Evolutionary conservation across 2,888 invertebrate species (phyloP).

Genomic region (Eilema griseolum): DNA sequence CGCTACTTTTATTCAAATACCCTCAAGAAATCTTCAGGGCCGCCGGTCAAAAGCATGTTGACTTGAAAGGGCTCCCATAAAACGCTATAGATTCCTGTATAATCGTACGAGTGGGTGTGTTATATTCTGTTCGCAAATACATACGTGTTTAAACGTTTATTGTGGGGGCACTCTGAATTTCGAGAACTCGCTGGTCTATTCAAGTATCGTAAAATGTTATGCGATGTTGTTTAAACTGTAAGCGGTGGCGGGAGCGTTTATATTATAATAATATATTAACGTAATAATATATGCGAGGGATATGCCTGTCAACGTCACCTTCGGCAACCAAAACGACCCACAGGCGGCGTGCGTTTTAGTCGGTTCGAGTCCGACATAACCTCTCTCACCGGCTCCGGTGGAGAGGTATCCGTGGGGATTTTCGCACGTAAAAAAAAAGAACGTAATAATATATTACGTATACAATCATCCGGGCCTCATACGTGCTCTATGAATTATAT

Average conservation of each 20-base stretch:
- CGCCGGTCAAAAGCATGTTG: slow-evolving; percentile 21
- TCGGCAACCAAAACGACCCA: no score
- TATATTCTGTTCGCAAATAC: slow-evolving; percentile 22
- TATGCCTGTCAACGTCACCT: no score
- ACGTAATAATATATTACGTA: no score
- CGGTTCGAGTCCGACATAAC: no score
- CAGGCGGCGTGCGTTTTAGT: no score
- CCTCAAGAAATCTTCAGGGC: slow-evolving; percentile 13
- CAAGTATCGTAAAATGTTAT: slow-evolving; percentile 46
- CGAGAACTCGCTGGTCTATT: slow-evolving; percentile 26
- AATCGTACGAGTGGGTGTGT: slow-evolving; percentile 28
- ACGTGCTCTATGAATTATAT: no score
- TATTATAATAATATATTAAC: no score
- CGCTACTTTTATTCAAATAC: slow-evolving; percentile 23
- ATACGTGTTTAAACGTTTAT: slow-evolving; percentile 38
- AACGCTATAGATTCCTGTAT: slow-evolving; percentile 29
- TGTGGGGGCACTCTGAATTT: slow-evolving; percentile 38
- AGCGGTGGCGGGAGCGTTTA: slow-evolving; percentile 12
- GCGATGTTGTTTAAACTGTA: slow-evolving; percentile 9
- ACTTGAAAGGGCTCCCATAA: slow-evolving; percentile 19
- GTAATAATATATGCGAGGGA: no score
- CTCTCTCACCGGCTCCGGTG: no score
- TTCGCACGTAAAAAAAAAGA: no score
- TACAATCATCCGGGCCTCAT: no score
- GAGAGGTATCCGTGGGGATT: no score